Evolutionary conservation across 2,113 vertebrate species (phyloP), one percentile per base, ranked within the genome.

Genomic region (Rhea pennata): DNA sequence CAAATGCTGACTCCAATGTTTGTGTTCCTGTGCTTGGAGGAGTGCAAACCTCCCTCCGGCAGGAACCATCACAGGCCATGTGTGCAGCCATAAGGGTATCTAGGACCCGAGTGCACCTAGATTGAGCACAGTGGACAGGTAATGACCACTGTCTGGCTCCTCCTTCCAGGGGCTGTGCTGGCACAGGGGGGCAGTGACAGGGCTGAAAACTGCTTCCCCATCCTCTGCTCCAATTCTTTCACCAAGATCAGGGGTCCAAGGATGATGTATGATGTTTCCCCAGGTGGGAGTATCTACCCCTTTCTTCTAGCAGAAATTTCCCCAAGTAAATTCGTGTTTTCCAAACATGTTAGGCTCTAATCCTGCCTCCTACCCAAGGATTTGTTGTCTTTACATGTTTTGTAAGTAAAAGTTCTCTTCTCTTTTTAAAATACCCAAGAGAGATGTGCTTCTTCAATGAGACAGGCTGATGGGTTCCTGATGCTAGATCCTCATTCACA

Each of bases 151-250:
- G 24, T 44, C 46, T 23, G 6, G 13, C 64, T 79, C 79, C 66
- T 90, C 56, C 48, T 85, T 17, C 56, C 27, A 33, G 24, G 3
- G 22, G 24, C 27, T 54, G 1, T 1, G 6, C 10, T 36, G n/a
- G 58, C 19, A 7, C 48, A 39, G 62, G 48, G 48, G 10, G 20
- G 15, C 48, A 53, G 39, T 19, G 33, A 88, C 33, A 29, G 48
- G 2, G 17, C 21, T 5, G 1, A 0, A 64, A 88, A 54, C 10
- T 4, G 3, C 22, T 64, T 13, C 19, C 12, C 9, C 3, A 33
- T 44, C 31, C 31, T 23, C 12, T 36, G 13, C 21, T 72, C 14
- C 8, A 39, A 51, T 48, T 66, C 8, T 2, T 74, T 84, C 69
- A 20, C 17, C 70, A 66, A 21, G 9, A 26, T 67, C 42, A 3